phyloP scores from a whole-genome alignment of 2,888 invertebrate species.

The Rotaria magnacalcarata region DNA sequence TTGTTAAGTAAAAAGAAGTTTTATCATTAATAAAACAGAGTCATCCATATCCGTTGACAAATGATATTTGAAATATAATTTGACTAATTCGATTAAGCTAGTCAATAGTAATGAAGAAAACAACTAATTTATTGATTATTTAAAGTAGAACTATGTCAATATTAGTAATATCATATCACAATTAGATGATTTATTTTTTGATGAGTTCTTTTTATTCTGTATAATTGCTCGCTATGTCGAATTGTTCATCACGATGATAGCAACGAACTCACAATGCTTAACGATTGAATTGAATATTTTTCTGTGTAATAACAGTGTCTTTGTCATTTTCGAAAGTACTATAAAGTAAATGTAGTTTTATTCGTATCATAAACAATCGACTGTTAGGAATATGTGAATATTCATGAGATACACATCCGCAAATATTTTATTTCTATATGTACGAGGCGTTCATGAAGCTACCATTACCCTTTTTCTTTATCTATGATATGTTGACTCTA shows the following conservation, averaged over 20 bases:
- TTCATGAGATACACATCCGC: not conserved
- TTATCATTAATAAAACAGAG: no score
- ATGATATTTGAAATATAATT: no score
- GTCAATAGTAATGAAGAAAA: no score
- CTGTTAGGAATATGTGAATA: not conserved
- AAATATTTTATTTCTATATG: no score
- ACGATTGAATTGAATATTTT: not conserved
- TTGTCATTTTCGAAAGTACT: no score
- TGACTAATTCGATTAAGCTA: no score
- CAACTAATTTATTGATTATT: no score
- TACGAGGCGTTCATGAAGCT: not conserved
- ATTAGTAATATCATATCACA: no score
- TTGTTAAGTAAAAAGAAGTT: not conserved
- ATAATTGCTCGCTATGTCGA: not conserved
- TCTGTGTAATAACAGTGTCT: not conserved
- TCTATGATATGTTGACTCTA: not conserved
- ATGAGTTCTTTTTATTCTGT: not conserved
- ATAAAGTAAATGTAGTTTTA: no score
- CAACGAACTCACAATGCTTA: not conserved
- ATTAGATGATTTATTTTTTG: no score
- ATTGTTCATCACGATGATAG: not conserved
- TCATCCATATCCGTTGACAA: no score
- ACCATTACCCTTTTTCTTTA: not conserved
- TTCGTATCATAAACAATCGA: not conserved
- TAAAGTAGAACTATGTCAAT: no score